Conservation (phyloP, 2,797 vertebrate genomes). For the Lophius americanus region DNA sequence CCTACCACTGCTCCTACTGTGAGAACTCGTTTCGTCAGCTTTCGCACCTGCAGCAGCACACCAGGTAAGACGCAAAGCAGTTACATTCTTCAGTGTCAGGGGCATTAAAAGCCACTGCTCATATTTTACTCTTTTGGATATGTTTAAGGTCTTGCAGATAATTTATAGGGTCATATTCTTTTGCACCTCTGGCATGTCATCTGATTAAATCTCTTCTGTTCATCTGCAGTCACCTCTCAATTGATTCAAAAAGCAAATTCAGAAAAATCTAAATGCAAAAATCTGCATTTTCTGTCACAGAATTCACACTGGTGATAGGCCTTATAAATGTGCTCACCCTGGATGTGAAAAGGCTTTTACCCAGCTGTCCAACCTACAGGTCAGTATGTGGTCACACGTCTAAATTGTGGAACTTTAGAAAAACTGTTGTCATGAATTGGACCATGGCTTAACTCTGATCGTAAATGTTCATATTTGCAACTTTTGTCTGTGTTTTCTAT, state of each 20-base stretch:
- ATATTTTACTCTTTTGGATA: background rate
- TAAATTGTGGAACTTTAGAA: background rate
- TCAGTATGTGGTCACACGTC: slow-evolving; percentile 58
- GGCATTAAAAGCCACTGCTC: background rate
- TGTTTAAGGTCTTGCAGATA: background rate
- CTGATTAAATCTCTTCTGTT: too few relatives aligned
- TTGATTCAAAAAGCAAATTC: too few relatives aligned
- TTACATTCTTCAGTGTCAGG: background rate
- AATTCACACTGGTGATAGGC: slow-evolving; percentile 98
- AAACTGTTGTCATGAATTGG: too few relatives aligned
- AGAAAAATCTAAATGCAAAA: background rate
- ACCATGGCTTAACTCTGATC: background rate
- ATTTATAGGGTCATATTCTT: too few relatives aligned
- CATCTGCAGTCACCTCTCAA: background rate
- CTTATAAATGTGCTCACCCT: slow-evolving; percentile 97
- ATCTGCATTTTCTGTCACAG: slow-evolving; percentile 68
- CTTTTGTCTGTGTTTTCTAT: slow-evolving; percentile 7
- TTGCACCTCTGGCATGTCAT: too few relatives aligned
- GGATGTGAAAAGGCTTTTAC: slow-evolving; percentile 99
- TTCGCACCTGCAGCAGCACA: slow-evolving; percentile 99
- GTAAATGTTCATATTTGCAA: background rate
- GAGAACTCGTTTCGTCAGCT: slow-evolving; percentile 99
- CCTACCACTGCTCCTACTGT: slow-evolving; percentile 99
- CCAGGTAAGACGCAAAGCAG: slow-evolving; percentile 82
- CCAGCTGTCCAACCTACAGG: slow-evolving; percentile 99